Base-by-base conservation (phyloP, 2,888 invertebrate genomes). In the Limnephilus rhombicus region DNA sequence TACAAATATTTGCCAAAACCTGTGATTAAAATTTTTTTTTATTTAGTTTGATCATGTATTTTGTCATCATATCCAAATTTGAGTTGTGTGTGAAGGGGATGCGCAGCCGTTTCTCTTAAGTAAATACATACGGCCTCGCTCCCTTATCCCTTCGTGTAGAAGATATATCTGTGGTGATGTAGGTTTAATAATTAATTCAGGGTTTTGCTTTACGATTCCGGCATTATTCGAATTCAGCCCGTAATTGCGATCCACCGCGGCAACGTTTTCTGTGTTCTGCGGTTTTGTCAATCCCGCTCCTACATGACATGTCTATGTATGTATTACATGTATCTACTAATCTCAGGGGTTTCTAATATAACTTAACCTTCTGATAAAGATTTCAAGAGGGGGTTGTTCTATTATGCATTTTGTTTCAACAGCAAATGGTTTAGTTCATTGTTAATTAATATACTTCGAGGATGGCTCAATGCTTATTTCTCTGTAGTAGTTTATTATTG, bases 151-250 rank as follows among this genome's bases (percentile, higher is more conserved):
- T 45, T 49, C n/a, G 49, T 12, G 86, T 68, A 80, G 53, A 68
- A 88, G 88, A 34, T 88, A 68, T 88, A 68, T 88, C 18, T 89
- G 89, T 82, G 37, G 88, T 45, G 12, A 24, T 29, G 29, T 31
- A 24, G 91, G 91, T 80, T 89, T 88, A 68, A 68, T 68, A 91
- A 91, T 91, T 83, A 83, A 91, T 91, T 91, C 91, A 83, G 91
- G 89, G 88, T 91, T 49, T 41, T 49, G 68, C 87, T 37, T 90
- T 41, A 83, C 85, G 85, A 68, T 85, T 85, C 45, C 13, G n/a
- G 29, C 29, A 86, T 86, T 86, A 45, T 29, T 86, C n/a, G 86
- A 45, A 86, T 86, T 86, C 37, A 86, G 45, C 49, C 45, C 86
- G 86, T 83, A 83, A 83, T 41, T 83, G 34, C 83, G 83, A 83